Evolutionary conservation across 2,888 invertebrate species (phyloP).

Genomic region (Celastrina argiolus): DNA sequence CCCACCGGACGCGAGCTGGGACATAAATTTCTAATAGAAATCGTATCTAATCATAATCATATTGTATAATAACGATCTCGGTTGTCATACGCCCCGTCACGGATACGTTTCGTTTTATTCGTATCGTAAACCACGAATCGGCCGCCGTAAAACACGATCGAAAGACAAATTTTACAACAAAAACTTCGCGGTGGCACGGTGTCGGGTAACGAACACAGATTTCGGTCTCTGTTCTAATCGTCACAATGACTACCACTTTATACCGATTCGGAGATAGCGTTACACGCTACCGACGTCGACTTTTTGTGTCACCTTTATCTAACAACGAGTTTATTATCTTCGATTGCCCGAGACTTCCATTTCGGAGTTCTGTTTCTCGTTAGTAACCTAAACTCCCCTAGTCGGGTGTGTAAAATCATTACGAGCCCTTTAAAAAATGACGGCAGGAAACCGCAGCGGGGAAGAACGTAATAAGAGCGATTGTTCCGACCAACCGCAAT

Average conservation of each 20-base stretch:
- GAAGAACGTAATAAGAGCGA: slow-evolving; percentile 59
- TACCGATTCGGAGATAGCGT: slow-evolving; percentile 75
- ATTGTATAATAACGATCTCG: slow-evolving; percentile 44
- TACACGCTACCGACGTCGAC: slow-evolving; percentile 72
- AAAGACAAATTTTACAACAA: slow-evolving; percentile 22
- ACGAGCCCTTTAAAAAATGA: slow-evolving; percentile 43
- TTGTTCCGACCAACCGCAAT: slow-evolving; percentile 69
- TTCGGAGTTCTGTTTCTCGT: slow-evolving; percentile 47
- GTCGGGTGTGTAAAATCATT: slow-evolving; percentile 30
- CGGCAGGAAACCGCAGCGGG: slow-evolving; percentile 63
- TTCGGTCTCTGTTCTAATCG: slow-evolving; percentile 74
- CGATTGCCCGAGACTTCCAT: slow-evolving; percentile 51
- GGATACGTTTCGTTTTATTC: slow-evolving; percentile 14
- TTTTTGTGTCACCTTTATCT: slow-evolving; percentile 72
- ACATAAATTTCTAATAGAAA: slow-evolving; percentile 51
- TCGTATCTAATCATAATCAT: slow-evolving; percentile 56
- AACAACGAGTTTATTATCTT: slow-evolving; percentile 70
- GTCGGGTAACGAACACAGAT: slow-evolving; percentile 64
- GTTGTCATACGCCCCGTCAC: neutral
- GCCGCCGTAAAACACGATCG: neutral
- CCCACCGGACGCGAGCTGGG: slow-evolving; percentile 32
- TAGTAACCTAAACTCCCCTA: slow-evolving; percentile 34
- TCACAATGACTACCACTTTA: slow-evolving; percentile 76
- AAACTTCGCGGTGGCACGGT: slow-evolving; percentile 34
- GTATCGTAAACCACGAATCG: neutral